Conservation (phyloP, 2,797 vertebrate genomes). For the Myripristis jacobus region DNA sequence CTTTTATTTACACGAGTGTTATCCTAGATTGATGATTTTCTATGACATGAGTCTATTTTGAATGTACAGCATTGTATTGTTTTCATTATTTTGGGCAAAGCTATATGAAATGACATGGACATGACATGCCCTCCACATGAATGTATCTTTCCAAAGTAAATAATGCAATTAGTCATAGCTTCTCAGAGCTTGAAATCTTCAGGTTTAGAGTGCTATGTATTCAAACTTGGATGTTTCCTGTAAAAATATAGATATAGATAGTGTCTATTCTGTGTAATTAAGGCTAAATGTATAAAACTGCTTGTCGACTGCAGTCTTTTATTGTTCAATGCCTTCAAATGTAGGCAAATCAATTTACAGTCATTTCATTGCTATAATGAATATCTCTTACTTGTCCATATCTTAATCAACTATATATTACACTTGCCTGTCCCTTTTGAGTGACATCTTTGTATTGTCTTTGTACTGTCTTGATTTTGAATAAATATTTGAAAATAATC, state of each 20-base stretch:
- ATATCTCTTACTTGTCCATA: conserved; percentile 49
- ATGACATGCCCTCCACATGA: background rate
- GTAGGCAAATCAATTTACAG: conserved; percentile 50
- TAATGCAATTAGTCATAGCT: conserved; percentile 11
- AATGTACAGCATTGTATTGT: conserved; percentile 45
- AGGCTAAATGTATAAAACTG: conserved; percentile 21
- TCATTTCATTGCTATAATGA: conserved; percentile 40
- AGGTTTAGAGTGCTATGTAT: conserved; percentile 41
- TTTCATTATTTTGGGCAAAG: conserved; percentile 24
- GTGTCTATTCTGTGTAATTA: conserved; percentile 39
- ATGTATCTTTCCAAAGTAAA: conserved; percentile 34
- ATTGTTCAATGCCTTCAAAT: conserved; percentile 69
- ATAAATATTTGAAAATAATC: conserved; percentile 81
- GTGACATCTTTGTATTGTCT: conserved; percentile 80
- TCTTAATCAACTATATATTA: conserved; percentile 61
- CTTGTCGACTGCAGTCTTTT: conserved; percentile 25
- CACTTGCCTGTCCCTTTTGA: conserved; percentile 70
- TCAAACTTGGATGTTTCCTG: conserved; percentile 40
- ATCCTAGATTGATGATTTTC: conserved; percentile 68
- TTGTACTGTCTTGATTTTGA: conserved; percentile 82
- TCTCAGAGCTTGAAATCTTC: conserved; percentile 25
- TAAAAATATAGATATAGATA: conserved; percentile 36
- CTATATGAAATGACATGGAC: conserved; percentile 26
- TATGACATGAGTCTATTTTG: conserved; percentile 57
- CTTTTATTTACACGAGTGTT: conserved; percentile 51